These are phyloP conservation scores for Botrylloides violaceus DNA, from an alignment of 23 tunicate genomes.

Conservation along the genomic window DNA sequence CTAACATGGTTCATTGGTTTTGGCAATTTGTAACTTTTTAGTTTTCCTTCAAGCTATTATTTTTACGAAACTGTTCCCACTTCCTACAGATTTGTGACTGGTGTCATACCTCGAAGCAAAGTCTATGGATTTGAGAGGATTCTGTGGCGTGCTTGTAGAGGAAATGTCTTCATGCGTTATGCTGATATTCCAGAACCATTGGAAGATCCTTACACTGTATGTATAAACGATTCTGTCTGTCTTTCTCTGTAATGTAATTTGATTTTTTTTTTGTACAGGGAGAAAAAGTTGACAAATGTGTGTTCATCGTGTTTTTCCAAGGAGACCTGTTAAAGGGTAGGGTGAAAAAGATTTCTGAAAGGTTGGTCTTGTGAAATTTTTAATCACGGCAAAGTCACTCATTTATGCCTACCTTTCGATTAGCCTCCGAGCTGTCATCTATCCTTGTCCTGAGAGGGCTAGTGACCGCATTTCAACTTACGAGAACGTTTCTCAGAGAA, in stretches of 20 bases:
- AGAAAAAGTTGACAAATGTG: constrained; percentile 57
- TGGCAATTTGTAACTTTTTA: no score
- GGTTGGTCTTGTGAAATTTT: constrained; percentile 24
- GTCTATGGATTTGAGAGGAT: constrained; percentile 25
- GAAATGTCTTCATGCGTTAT: constrained; percentile 32
- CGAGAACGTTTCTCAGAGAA: constrained; percentile 25
- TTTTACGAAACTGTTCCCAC: no score
- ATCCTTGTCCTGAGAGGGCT: constrained; percentile 36
- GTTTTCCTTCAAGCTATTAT: no score
- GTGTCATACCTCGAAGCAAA: constrained; percentile 16
- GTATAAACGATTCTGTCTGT: not conserved
- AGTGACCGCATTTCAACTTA: constrained; percentile 12
- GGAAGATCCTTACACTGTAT: constrained; percentile 79
- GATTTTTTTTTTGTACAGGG: constrained; percentile 28
- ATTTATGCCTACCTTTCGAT: not conserved
- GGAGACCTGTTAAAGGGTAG: constrained; percentile 77
- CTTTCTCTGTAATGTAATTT: no score
- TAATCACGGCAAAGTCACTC: not conserved
- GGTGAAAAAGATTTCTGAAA: constrained; percentile 87
- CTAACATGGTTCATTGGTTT: no score
- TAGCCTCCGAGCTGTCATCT: constrained; percentile 30
- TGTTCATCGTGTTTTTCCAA: constrained; percentile 85
- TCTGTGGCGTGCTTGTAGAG: constrained; percentile 31
- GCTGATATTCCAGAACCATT: constrained; percentile 33
- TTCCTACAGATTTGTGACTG: constrained; percentile 29